A percentile compares a stretch with the other conserved stretches of the same genome.
Conservation (phyloP, 2,797 vertebrate genomes). For the Enteromius afrohamiltoni region DNA sequence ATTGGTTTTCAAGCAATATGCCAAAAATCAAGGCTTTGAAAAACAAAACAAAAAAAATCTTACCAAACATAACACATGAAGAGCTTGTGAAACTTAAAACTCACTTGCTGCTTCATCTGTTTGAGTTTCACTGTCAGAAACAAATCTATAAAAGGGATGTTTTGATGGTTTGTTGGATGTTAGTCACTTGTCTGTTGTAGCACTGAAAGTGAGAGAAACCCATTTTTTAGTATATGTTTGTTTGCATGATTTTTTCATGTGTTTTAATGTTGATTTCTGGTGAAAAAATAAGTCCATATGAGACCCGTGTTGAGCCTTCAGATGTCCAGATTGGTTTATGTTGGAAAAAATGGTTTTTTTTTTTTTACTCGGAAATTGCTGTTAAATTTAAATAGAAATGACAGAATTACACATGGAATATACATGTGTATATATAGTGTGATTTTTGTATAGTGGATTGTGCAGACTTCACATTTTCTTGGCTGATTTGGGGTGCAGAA, state of each 20-base stretch:
- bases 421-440: no score
- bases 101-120: background rate
- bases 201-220: background rate
- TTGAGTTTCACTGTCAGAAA: background rate
- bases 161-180: background rate
- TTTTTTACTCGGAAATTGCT: no score
- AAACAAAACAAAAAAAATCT: background rate
- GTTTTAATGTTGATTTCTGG: background rate
- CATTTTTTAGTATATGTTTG: background rate
- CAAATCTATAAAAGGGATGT: background rate
- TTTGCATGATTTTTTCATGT: background rate
- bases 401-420: background rate
- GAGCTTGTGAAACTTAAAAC: background rate
- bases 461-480: background rate
- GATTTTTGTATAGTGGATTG: background rate
- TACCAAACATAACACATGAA: background rate
- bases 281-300: background rate
- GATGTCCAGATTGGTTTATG: no score
- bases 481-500: background rate
- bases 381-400: background rate
- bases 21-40: background rate
- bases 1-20: background rate
- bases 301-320: background rate
- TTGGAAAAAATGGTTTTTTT: no score
- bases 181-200: background rate